Base-by-base conservation (phyloP, 2,888 invertebrate genomes). In the Nymphalis polychloros region DNA sequence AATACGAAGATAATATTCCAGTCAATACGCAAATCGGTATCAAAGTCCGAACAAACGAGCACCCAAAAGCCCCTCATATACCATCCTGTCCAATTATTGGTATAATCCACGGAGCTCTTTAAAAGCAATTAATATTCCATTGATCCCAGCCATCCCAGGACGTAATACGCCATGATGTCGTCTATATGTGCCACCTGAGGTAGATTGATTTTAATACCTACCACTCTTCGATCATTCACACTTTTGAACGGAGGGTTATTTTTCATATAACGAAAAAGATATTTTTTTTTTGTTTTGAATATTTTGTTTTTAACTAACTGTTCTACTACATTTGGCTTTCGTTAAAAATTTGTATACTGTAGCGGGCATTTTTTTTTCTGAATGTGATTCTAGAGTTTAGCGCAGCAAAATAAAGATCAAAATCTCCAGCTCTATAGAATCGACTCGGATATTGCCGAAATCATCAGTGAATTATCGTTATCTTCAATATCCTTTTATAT, bases 111-210 rank as follows among this genome's bases (percentile, higher is more conserved):
- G 72, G 77, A 77, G 79, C 85, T 84, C 84, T 87, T 88, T 86
- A 86, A 87, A 88, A 85, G 79, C 88, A 88, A 88, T 88, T 86
- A 88, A 87, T 87, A 87, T 86, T 86, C 85, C 82, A 86, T 86
- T 84, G 86, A 83, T 84, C 81, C 79, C 41, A 23, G 17, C 59
- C 70, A 64, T 46, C 20, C 62, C 64, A 53, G 63, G 61, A 72
- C 8, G 55, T 72, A 74, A 74, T 73, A 71, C 72, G 71, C 72
- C 72, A 73, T 73, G 73, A 73, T 72, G 72, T 70, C 64, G 62
- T 68, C 69, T 61, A 67, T 64, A 67, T 49, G 61, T 55, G 61
- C 61, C 78, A 77, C 77, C 77, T 77, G 78, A 70, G 75, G 68
- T 71, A 73, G 70, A 72, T 72, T 71, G 75, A 75, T 73, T 76